Conservation (phyloP, 2,113 vertebrate species). For the Hyperopisus bebe region DNA sequence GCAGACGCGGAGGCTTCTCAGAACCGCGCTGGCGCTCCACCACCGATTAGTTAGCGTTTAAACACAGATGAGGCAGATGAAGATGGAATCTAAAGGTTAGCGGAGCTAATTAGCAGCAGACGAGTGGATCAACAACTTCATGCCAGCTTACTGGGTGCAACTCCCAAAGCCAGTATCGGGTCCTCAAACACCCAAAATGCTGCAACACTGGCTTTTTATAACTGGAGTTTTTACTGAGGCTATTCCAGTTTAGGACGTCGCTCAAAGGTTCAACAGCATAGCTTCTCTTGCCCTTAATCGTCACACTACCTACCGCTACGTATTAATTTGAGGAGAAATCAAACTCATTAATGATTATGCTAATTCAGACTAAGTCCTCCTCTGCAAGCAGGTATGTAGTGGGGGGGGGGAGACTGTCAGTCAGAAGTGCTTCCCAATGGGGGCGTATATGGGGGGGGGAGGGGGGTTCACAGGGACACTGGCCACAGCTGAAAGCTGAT, state of each 20-base stretch:
- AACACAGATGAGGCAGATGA: background rate
- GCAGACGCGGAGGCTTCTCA: background rate
- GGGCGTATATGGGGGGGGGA: background rate
- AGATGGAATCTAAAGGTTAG: constrained; percentile 8
- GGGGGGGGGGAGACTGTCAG: background rate
- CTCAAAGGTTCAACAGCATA: background rate
- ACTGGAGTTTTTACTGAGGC: background rate
- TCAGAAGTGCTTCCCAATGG: background rate
- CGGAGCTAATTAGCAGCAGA: constrained; percentile 9
- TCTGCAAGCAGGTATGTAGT: background rate
- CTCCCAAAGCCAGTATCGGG: background rate
- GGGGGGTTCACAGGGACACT: background rate
- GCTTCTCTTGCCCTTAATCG: background rate
- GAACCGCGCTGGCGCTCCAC: background rate
- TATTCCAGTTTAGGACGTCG: background rate
- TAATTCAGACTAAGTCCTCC: background rate
- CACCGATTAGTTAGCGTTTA: background rate
- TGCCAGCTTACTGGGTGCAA: background rate
- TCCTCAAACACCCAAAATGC: background rate
- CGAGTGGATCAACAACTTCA: background rate
- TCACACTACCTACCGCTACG: background rate
- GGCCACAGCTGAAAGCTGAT: background rate
- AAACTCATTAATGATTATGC: background rate
- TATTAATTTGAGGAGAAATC: background rate
- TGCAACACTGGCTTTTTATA: background rate